Evolutionary conservation across 64 coral and sea anemone species (phyloP).

Genomic region (Cladopsammia gracilis): DNA sequence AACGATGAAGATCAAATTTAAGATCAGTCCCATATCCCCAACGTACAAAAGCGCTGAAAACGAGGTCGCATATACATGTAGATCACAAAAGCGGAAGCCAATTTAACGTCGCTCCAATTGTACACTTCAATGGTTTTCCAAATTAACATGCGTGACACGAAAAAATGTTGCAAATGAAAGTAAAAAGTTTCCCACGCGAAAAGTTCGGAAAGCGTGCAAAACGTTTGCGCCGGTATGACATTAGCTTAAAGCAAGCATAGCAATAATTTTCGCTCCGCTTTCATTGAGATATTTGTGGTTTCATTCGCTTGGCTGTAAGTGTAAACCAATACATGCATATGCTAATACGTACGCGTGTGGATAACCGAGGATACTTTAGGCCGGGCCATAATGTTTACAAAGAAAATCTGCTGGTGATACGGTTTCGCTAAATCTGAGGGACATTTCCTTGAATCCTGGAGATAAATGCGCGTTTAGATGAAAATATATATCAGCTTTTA

Average conservation of each 20-base stretch:
- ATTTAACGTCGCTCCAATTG: neutral
- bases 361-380: neutral
- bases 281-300: neutral
- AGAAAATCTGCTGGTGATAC: too few species aligned
- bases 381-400: too few species aligned
- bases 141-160: neutral
- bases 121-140: slow-evolving; percentile 44
- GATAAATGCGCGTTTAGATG: neutral
- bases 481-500: neutral
- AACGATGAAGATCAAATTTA: neutral
- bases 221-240: neutral
- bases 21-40: slow-evolving; percentile 14
- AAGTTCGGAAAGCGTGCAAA: neutral
- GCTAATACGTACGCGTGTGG: slow-evolving; percentile 19
- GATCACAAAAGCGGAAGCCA: neutral
- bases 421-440: neutral
- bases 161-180: neutral
- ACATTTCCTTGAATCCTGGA: neutral
- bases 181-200: neutral
- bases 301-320: slow-evolving; percentile 69
- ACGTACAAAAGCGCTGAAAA: neutral
- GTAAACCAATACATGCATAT: slow-evolving; percentile 63
- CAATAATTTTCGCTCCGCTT: neutral
- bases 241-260: neutral
- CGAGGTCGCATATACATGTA: slow-evolving; percentile 11